Evolutionary conservation across 2,113 vertebrate species (phyloP).

Genomic region (Triplophysa rosa): DNA sequence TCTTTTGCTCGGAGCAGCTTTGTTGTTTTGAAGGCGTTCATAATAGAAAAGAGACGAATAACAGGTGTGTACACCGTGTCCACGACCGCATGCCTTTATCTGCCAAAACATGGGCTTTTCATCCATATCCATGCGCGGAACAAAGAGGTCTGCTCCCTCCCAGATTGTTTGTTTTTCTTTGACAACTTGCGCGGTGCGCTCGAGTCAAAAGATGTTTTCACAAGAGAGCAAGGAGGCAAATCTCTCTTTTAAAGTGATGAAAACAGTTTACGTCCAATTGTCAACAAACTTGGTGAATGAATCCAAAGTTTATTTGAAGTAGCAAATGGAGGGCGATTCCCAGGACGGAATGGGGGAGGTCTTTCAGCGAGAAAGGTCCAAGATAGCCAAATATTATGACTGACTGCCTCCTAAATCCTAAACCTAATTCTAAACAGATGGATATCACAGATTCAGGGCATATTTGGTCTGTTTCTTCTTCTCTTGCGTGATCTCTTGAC

Average conservation of each 20-base stretch:
- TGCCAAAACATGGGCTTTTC: conserved; percentile 51
- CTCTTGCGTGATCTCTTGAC: conserved; percentile 51
- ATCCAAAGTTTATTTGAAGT: conserved; percentile 60
- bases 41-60: conserved; percentile 51
- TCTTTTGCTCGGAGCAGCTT: conserved; percentile 56
- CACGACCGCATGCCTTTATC: conserved; percentile 44
- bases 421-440: conserved; percentile 72
- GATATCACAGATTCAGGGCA: conserved; percentile 53
- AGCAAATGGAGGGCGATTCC: conserved; percentile 83
- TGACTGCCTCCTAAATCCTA: conserved; percentile 89
- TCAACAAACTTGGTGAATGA: conserved; percentile 65
- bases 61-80: conserved; percentile 56
- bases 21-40: conserved; percentile 55
- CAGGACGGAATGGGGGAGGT: conserved; percentile 86
- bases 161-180: conserved; percentile 61
- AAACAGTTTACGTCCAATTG: conserved; percentile 70
- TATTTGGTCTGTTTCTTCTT: conserved; percentile 48
- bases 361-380: conserved; percentile 81
- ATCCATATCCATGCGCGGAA: conserved; percentile 46
- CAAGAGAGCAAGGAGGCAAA: conserved; percentile 63
- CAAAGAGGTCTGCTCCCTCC: conserved; percentile 59
- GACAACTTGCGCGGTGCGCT: conserved; percentile 63
- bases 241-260: conserved; percentile 60
- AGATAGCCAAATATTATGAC: conserved; percentile 75
- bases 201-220: conserved; percentile 68